Evolutionary conservation across 2,888 invertebrate genomes (phyloP).

Genomic region (Shargacucullia verbasci): DNA sequence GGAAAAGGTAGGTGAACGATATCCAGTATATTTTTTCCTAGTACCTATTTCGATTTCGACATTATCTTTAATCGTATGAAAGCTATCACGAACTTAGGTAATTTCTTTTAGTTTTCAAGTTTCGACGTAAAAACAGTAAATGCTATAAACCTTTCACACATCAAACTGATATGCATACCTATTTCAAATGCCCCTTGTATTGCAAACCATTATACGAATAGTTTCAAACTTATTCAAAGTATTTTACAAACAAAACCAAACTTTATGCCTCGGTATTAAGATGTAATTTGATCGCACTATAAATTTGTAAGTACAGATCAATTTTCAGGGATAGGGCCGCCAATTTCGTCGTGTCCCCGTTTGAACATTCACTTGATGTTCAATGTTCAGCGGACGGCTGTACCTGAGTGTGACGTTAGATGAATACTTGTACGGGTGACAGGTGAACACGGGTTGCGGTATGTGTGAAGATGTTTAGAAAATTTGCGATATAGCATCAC

Average conservation of each 20-base stretch:
- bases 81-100: too few species aligned
- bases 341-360: conserved; percentile 73
- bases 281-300: conserved; percentile 19
- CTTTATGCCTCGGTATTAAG: conserved; percentile 44
- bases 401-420: conserved; percentile 38
- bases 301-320: conserved; percentile 67
- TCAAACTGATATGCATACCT: conserved; percentile 52
- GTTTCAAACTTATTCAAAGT: conserved; percentile 43
- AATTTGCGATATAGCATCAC: too few species aligned
- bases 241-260: conserved; percentile 39
- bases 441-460: conserved; percentile 11
- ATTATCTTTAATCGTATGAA: too few species aligned
- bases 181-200: conserved; percentile 57
- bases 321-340: conserved; percentile 74
- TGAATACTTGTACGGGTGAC: conserved; percentile 22
- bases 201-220: conserved; percentile 67
- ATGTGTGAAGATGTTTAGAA: too few species aligned
- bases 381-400: conserved; percentile 21
- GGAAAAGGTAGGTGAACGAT: too few species aligned
- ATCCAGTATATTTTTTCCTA: too few species aligned
- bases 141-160: conserved; percentile 8
- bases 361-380: conserved; percentile 57
- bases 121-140: background rate
- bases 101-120: too few species aligned
- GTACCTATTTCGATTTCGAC: too few species aligned